Evolutionary conservation across 2,888 invertebrate species (phyloP), one percentile per base, ranked within the genome.

Genomic region (Harmothoe impar): DNA sequence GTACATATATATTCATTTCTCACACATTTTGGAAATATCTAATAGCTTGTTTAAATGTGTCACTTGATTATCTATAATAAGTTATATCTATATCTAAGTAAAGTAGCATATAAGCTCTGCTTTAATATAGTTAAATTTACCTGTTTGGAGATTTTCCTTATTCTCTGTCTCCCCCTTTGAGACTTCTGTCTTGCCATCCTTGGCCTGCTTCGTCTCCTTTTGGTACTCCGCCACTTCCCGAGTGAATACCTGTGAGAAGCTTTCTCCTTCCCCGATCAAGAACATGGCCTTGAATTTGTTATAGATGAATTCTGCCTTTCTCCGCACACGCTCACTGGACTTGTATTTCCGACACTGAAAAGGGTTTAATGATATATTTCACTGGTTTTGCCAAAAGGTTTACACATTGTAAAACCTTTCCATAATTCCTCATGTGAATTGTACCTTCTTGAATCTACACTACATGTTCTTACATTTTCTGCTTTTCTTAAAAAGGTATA

Each of bases 301-400:
- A 93, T 96, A 96, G 52, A 96, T 94, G 23, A 93, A 94, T 90
- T 96, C 96, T 0, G 96, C 95, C 91, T 96, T 96, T 91, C 94
- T 92, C 91, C 94, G 94, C 29, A 96, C 95, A 81, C 94, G 93
- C 29, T 94, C 95, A 93, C 95, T 95, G 29, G 94, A 94, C 91
- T 95, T 95, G 92, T 95, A 96, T 89, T 95, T 95, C 68, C 95
- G 94, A 92, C 95, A 95, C 95, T 96, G 93, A 52, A 93, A 93
- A 77, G 90, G 43, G 35, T 33, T 35, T 5, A 43, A 72, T 7
- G 1, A 89, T 56, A 17, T n/a, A n/a, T n/a, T n/a, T 51, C 20
- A 52, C n/a, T 52, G 12, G 52, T 52, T n/a, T n/a, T n/a, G n/a
- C n/a, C n/a, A n/a, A n/a, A n/a, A n/a, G n/a, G n/a, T 91, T 92